Evolutionary conservation across 2,113 vertebrate species (phyloP).

Genomic region (Ramphastos sulfuratus): DNA sequence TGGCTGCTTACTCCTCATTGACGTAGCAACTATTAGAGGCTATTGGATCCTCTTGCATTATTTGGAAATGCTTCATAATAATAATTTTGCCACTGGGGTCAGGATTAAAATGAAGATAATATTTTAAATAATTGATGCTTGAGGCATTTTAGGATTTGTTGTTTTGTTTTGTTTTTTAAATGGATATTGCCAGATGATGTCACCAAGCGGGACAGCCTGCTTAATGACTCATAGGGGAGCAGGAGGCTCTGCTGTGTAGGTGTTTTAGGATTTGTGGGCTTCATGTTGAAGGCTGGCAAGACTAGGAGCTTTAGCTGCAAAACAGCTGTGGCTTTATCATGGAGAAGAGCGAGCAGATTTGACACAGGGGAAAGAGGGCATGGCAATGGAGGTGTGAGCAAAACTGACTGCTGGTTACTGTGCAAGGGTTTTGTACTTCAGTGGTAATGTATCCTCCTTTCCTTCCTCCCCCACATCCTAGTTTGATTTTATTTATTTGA

Average conservation of each 20-base stretch:
- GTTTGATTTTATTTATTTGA: slow-evolving; percentile 26
- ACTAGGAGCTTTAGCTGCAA: slow-evolving; percentile 39
- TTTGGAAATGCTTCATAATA: slow-evolving; percentile 3
- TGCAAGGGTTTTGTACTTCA: neutral
- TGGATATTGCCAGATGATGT: slow-evolving; percentile 37
- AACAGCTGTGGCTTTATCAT: slow-evolving; percentile 11
- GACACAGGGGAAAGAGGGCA: neutral
- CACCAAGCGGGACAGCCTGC: slow-evolving; percentile 50
- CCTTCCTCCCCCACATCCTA: neutral
- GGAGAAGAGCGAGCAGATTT: neutral
- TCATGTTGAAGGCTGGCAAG: slow-evolving; percentile 47
- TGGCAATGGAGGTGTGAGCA: slow-evolving; percentile 30
- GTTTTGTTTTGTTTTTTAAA: neutral
- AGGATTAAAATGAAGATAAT: slow-evolving; percentile 52
- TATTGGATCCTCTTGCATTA: slow-evolving; percentile 30
- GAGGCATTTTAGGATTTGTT: slow-evolving; percentile 5
- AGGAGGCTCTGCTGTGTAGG: slow-evolving; percentile 64
- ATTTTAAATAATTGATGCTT: slow-evolving; percentile 47
- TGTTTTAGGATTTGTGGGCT: slow-evolving; percentile 62
- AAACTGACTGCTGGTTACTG: neutral
- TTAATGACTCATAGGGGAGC: slow-evolving; percentile 65
- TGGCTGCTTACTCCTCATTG: slow-evolving; percentile 18
- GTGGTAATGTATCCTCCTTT: neutral
- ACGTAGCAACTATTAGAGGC: neutral
- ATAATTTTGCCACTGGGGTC: slow-evolving; percentile 34